Evolutionary conservation across 37 sponge, comb jelly and placozoan species (phyloP), one percentile per base, ranked within the genome.

Genomic region (Tethya wilhelma): DNA sequence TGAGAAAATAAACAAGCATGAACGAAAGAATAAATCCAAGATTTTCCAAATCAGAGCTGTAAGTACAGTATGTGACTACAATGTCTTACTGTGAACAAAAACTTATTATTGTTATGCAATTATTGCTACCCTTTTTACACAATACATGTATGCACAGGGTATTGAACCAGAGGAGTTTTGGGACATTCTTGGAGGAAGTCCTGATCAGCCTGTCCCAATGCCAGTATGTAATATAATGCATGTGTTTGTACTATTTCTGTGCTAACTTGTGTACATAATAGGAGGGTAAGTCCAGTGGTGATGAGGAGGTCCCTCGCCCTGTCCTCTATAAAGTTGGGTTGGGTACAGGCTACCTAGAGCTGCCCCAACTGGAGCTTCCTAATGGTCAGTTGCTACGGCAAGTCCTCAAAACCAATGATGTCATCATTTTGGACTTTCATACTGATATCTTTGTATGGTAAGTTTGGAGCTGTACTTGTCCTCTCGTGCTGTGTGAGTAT

Each of bases 311-410:
- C 25, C 38, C 46, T 5, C 42, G 4, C 17, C 86, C 89, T 0
- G 55, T 78, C 8, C 59, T 95, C 30, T 92, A 93, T 67, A 78
- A 79, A 44, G 96, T 89, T 0, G 87, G 79, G 29, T 75, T 97
- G 55, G 97, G 97, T 19, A 81, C 86, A 39, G 97, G 97, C 28
- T 97, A 94, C 63, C 78, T 97, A 74, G 97, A 97, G 76, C 81
- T 97, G 26, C 97, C 97, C 19, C 97, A 97, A 73, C 84, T 89
- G 38, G 79, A 89, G 46, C 2, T 85, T 1, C 79, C 85, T 6
- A 44, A 75, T 17, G 81, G 86, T 34, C 40, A 43, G 40, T 57
- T 91, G 73, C 43, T 22, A 19, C 44, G 31, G 31, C 26, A 63
- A 0, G 40, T 91, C 0, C 81, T 96, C 31, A 91, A 91, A 45